Evolutionary conservation across 2,888 invertebrate genomes (phyloP).

Genomic region (Anthrax anthrax): DNA sequence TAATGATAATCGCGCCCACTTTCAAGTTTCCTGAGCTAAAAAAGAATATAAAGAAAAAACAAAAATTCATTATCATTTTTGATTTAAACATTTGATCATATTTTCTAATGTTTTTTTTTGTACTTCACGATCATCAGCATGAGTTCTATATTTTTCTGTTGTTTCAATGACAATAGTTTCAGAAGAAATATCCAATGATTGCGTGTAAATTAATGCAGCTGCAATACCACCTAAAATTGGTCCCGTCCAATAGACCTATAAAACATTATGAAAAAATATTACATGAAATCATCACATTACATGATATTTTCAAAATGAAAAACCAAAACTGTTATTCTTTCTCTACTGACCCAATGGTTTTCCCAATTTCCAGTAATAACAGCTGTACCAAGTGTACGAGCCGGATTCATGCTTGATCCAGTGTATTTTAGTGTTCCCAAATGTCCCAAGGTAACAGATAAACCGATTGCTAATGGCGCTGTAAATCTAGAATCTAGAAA

Average conservation of each 20-base stretch:
- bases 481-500: constrained; percentile 57
- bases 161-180: constrained; percentile 19
- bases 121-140: constrained; percentile 54
- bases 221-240: constrained; percentile 68
- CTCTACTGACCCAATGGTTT: constrained; percentile 84
- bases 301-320: neutral
- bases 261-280: too few relatives aligned
- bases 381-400: constrained; percentile 76
- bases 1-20: constrained; percentile 12
- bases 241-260: constrained; percentile 74
- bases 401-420: constrained; percentile 87
- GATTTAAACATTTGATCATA: too few relatives aligned
- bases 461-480: constrained; percentile 75
- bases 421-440: constrained; percentile 71
- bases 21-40: constrained; percentile 12
- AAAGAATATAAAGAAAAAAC: neutral
- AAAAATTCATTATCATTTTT: too few relatives aligned
- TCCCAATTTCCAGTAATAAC: constrained; percentile 59
- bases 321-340: neutral
- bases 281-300: too few relatives aligned
- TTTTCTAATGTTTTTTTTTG: constrained; percentile 10
- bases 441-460: constrained; percentile 74
- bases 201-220: constrained; percentile 59
- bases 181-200: constrained; percentile 24
- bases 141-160: constrained; percentile 30